These are phyloP conservation scores for Adelphocoris suturalis DNA, from an alignment of 2,888 invertebrate genomes.

Conservation along the genomic window DNA sequence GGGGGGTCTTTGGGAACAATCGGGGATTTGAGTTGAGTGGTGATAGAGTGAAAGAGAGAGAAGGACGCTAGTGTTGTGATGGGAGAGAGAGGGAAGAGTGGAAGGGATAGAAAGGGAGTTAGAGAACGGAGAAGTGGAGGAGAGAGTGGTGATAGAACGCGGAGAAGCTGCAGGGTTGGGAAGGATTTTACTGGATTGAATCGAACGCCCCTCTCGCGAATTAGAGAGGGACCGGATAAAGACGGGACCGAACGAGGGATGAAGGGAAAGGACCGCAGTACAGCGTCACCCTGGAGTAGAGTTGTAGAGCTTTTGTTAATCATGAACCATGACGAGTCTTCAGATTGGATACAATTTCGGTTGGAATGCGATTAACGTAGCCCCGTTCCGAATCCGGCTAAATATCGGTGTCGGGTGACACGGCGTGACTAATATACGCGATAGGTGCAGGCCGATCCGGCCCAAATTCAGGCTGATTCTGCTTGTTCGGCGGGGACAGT, in stretches of 20 bases:
- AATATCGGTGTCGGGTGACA: no score
- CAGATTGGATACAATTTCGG: no score
- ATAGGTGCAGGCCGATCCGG: no score
- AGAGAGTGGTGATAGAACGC: not conserved
- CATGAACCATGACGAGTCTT: no score
- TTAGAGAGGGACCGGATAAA: constrained; percentile 15
- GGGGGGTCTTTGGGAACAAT: not conserved
- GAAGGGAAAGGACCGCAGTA: not conserved
- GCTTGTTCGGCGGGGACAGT: no score
- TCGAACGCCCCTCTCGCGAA: constrained; percentile 37
- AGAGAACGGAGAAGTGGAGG: not conserved
- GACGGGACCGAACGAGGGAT: not conserved
- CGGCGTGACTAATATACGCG: no score
- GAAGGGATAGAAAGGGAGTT: not conserved
- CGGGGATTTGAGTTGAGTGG: constrained; percentile 52
- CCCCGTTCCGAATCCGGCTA: no score
- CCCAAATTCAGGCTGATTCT: no score
- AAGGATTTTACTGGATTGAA: constrained; percentile 48
- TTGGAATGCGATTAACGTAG: no score
- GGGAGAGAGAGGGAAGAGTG: not conserved
- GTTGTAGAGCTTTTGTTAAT: not conserved
- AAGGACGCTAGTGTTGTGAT: not conserved
- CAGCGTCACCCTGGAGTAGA: not conserved
- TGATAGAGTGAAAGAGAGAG: constrained; percentile 1
- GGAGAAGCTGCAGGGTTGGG: not conserved